phyloP scores from a whole-genome alignment of 2,888 invertebrate genomes.

The Cremastobaeus sp. region DNA sequence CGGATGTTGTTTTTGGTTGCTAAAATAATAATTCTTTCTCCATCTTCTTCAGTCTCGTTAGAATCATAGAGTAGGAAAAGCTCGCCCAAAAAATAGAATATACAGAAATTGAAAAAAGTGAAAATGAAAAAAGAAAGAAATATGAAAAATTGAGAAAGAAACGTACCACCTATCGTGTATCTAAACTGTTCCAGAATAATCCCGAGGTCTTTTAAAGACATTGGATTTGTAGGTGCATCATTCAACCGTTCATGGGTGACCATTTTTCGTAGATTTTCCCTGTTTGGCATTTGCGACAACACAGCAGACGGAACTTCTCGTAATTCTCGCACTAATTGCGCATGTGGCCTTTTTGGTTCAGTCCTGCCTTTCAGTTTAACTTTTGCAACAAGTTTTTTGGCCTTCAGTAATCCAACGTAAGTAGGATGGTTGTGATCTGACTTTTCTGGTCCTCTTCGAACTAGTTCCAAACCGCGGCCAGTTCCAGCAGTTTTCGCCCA shows the following conservation, averaged over 20 bases:
- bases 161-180: slow-evolving; percentile 1
- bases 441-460: slow-evolving; percentile 8
- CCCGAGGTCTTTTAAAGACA: neutral
- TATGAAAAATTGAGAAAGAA: neutral
- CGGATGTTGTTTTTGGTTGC: slow-evolving; percentile 21
- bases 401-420: neutral
- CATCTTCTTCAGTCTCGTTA: slow-evolving; percentile 11
- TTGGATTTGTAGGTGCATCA: slow-evolving; percentile 13
- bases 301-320: neutral
- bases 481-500: slow-evolving; percentile 3
- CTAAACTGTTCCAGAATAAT: neutral
- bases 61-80: slow-evolving; percentile 17
- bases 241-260: slow-evolving; percentile 5
- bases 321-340: neutral
- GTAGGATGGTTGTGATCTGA: slow-evolving; percentile 1
- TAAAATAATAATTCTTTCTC: slow-evolving; percentile 17
- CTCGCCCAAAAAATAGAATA: neutral
- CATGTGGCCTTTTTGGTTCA: neutral
- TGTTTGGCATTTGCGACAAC: slow-evolving; percentile 4
- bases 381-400: slow-evolving; percentile 1
- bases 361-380: neutral
- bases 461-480: neutral
- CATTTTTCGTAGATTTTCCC: slow-evolving; percentile 15
- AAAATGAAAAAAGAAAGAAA: neutral
- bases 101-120: neutral